Evolutionary conservation across 23 tunicate genomes (phyloP).

Genomic region (Pegea sp.): DNA sequence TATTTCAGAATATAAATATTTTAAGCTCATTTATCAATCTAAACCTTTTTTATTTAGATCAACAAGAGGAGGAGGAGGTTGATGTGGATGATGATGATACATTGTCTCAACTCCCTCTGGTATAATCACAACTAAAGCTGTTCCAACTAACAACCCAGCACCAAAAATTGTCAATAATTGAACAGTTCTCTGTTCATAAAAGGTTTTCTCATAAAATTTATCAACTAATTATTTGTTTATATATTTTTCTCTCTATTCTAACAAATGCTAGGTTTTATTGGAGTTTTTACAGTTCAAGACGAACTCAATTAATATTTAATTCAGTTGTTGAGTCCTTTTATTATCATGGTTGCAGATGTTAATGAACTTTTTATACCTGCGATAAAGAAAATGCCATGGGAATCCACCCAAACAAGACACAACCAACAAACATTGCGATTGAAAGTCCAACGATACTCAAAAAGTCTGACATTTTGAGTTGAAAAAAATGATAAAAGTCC

Average conservation of each 20-base stretch:
- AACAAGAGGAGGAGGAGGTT: constrained; percentile 28
- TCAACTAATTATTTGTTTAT: not conserved
- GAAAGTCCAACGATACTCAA: constrained; percentile 25
- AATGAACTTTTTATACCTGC: constrained; percentile 46
- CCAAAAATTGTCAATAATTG: constrained; percentile 88
- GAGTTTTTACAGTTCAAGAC: too few relatives aligned
- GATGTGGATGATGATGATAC: constrained; percentile 23
- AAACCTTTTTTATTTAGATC: too few relatives aligned
- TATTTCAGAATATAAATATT: too few relatives aligned
- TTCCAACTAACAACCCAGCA: constrained; percentile 92
- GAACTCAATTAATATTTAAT: too few relatives aligned
- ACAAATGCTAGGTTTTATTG: too few relatives aligned
- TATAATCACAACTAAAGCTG: constrained; percentile 88
- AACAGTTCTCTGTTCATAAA: constrained; percentile 41
- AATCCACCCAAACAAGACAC: constrained; percentile 76
- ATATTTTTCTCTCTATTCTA: too few relatives aligned
- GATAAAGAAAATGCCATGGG: constrained; percentile 79
- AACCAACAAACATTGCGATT: constrained; percentile 79
- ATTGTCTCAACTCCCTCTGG: constrained; percentile 97
- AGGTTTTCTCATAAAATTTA: not conserved
- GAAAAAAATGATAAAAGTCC: too few relatives aligned
- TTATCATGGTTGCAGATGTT: not conserved
- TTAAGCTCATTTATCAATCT: too few relatives aligned
- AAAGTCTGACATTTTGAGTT: constrained; percentile 44
- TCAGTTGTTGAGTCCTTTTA: too few relatives aligned